Evolutionary conservation across 2,888 invertebrate species (phyloP), one percentile per base, ranked within the genome.

Genomic region (Scaptomyza tumidula): DNA sequence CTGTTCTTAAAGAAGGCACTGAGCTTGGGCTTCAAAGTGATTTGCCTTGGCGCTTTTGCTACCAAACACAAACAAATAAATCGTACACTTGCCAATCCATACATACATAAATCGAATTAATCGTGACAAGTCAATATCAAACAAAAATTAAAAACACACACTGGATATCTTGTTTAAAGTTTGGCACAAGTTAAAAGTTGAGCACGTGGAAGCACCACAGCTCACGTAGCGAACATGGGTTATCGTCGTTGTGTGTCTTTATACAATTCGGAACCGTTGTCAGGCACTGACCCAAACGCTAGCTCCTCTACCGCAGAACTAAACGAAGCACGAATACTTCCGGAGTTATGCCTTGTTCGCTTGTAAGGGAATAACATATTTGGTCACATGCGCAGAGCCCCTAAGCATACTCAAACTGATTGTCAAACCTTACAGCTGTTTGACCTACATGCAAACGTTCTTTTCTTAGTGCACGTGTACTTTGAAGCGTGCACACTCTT

Each of bases 221-320:
- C 52, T 43, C 35, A 52, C 45, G 37, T 53, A 13, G 13, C 13
- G n/a, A 16, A 44, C 62, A 65, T 65, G 19, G 41, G 27, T 7
- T 16, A 31, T 29, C 43, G 52, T 44, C 35, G 14, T 52, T 29
- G 68, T 50, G 13, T 48, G 49, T 19, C 11, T 16, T 43, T 13
- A n/a, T 27, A 3, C 24, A 16, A 3, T 24, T 49, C 45, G 41
- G 33, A 56, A 27, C 58, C 46, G 78, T 62, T 54, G 64, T 60
- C 65, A 58, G 59, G 65, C 85, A 62, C 78, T 78, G 86, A 85
- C 89, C 86, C 86, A 87, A 60, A 71, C 89, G 68, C 82, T 71
- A 78, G 89, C 89, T 85, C 72, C 72, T 78, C 89, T 75, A 78
- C 70, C 86, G 80, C 80, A 75, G 69, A 67, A 84, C 83, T 84